These are phyloP conservation scores for Metallyticus violacea DNA, from an alignment of 2,888 invertebrate genomes.

Conservation along the genomic window DNA sequence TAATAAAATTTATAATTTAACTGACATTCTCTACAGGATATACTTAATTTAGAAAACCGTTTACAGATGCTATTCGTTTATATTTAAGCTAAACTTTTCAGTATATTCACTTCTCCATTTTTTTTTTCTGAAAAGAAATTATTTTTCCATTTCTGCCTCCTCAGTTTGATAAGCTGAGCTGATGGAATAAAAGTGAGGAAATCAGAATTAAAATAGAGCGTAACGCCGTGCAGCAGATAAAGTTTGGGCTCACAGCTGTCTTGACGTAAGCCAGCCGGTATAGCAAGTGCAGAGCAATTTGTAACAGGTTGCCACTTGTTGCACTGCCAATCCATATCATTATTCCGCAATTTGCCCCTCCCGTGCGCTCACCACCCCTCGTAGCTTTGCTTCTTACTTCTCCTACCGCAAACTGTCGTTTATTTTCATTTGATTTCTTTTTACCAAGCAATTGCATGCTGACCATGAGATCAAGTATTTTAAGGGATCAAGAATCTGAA, in stretches of 20 bases:
- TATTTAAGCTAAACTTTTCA: no score
- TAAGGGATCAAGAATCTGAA: no score
- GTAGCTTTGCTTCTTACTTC: background rate
- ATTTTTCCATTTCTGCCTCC: no score
- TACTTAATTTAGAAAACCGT: no score
- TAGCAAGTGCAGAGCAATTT: background rate
- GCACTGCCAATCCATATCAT: background rate
- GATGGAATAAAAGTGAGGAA: background rate
- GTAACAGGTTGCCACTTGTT: background rate
- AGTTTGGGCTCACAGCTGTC: background rate
- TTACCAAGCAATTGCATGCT: no score
- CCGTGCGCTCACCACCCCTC: background rate
- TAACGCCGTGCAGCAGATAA: background rate
- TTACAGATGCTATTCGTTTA: no score
- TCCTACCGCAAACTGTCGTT: background rate
- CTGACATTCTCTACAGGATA: no score
- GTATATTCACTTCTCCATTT: no score
- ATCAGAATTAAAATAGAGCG: background rate
- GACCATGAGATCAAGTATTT: no score
- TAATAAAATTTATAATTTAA: no score
- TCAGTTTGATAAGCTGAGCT: no score
- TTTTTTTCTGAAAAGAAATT: no score
- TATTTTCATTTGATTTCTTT: background rate
- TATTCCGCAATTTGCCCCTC: background rate
- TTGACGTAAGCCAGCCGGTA: background rate